Evolutionary conservation across 2,888 invertebrate genomes (phyloP), one percentile per base, ranked within the genome.

Genomic region (Clistopyga incitator): DNA sequence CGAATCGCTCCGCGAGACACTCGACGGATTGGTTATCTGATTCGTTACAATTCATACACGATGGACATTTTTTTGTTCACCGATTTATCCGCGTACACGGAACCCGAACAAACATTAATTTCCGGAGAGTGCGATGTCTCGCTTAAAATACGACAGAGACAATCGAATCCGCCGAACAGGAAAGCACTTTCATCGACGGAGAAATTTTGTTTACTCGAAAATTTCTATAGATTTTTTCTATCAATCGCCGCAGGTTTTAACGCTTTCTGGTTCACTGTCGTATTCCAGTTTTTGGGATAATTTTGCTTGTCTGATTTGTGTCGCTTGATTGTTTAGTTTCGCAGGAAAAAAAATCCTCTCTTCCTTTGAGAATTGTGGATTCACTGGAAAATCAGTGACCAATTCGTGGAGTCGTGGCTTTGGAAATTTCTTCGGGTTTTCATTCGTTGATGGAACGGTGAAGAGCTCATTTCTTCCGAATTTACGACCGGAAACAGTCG

Each of bases 361-460:
- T 25, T 23, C 2, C 25, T 25, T 25, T 25, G 25, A 45, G 18
- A n/a, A 29, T 29, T 29, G 0, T 10, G 38, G 38, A 38, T 10
- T 38, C 61, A 75, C 67, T 68, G 70, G 20, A 15, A 77, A 65
- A 65, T 77, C 71, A 45, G 61, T n/a, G 29, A 25, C 52, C 52
- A 71, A 42, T 52, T 50, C 18, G 50, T 50, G 23, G 59, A 67
- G 67, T 78, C 61, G 34, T 45, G 61, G 23, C n/a, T 52, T 6
- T 59, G 74, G 68, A 45, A 11, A 13, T 50, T n/a, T n/a, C n/a
- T n/a, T n/a, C n/a, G 59, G 52, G 52, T 67, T 74, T 42, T 52
- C 78, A 68, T 78, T 82, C 65, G 20, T 74, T 6, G 81, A 65
- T 6, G 59, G 68, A 68, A 42, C 52, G 59, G 42, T 29, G 67